Percentiles rank a stretch among this genome's conserved stretches.
phyloP scores from a whole-genome alignment of 2,797 vertebrate genomes.

The Eleutherodactylus coqui region DNA sequence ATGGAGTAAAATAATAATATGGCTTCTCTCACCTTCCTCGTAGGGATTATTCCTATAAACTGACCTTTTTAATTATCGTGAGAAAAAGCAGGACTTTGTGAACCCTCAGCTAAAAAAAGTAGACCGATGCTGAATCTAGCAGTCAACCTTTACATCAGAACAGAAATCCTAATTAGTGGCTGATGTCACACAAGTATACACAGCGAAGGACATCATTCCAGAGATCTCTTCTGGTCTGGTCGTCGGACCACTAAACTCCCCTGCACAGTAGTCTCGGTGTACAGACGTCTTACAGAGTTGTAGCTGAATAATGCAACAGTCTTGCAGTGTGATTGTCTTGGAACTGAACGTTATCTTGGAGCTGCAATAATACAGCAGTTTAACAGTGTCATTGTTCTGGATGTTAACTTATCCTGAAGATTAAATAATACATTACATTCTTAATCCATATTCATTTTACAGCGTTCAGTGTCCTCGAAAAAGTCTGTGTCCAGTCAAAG shows the following conservation, averaged over 20 bases:
- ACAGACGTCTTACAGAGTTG: not conserved
- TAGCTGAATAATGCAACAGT: not conserved
- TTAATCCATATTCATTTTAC: constrained; percentile 38
- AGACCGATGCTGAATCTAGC: not conserved
- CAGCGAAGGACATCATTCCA: not conserved
- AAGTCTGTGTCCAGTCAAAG: constrained; percentile 14
- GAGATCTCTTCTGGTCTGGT: not conserved
- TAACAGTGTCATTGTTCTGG: constrained; percentile 18
- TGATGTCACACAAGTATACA: not conserved
- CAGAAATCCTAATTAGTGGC: not conserved
- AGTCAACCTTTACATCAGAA: not conserved
- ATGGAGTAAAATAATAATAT: too few relatives aligned
- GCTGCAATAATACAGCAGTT: constrained; percentile 8
- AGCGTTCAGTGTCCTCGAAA: constrained; percentile 1
- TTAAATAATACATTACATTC: constrained; percentile 23
- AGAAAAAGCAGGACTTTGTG: not conserved
- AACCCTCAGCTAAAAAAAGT: not conserved
- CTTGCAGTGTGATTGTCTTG: not conserved
- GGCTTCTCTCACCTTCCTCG: too few relatives aligned
- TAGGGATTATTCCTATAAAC: not conserved
- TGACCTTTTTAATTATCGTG: not conserved
- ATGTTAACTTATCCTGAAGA: not conserved
- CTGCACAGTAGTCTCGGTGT: not conserved
- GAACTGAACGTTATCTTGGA: not conserved
- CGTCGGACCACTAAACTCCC: not conserved